These are phyloP conservation scores for Leucosticte australis DNA, from an alignment of 2,113 vertebrate species.

Conservation along the genomic window DNA sequence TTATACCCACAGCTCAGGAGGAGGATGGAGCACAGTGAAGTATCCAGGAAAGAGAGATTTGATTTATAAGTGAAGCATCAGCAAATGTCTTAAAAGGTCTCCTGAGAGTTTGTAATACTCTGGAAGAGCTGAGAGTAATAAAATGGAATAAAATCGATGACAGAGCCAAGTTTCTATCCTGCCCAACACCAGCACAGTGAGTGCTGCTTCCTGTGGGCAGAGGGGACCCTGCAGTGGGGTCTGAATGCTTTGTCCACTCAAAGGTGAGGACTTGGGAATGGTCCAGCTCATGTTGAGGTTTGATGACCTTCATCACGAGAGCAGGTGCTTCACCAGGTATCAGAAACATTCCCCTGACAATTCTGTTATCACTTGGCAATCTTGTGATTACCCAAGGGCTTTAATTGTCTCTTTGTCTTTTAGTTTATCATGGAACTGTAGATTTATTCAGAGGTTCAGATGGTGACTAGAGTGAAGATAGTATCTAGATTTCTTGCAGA, in stretches of 20 bases:
- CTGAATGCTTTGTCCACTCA: not conserved
- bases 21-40: not conserved
- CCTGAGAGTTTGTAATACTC: slow-evolving; percentile 7
- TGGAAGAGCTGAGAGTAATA: slow-evolving; percentile 39
- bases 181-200: not conserved
- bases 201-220: not conserved
- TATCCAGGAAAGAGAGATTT: slow-evolving; percentile 4
- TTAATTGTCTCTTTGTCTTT: not conserved
- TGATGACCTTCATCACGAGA: not conserved
- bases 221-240: not conserved
- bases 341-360: rapidly evolving
- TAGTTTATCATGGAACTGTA: not conserved
- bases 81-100: slow-evolving; percentile 44
- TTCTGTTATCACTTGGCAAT: not conserved
- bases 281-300: not conserved
- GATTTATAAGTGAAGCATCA: slow-evolving; percentile 42
- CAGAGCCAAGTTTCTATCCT: not conserved
- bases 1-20: not conserved
- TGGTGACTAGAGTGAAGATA: not conserved
- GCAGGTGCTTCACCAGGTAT: not conserved
- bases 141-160: slow-evolving; percentile 33
- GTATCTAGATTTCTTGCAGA: not conserved
- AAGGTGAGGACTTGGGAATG: rapidly evolving
- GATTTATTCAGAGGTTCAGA: not conserved
- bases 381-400: not conserved